Base-by-base conservation (phyloP, 2,888 invertebrate species). In the Isotomurus palustris region DNA sequence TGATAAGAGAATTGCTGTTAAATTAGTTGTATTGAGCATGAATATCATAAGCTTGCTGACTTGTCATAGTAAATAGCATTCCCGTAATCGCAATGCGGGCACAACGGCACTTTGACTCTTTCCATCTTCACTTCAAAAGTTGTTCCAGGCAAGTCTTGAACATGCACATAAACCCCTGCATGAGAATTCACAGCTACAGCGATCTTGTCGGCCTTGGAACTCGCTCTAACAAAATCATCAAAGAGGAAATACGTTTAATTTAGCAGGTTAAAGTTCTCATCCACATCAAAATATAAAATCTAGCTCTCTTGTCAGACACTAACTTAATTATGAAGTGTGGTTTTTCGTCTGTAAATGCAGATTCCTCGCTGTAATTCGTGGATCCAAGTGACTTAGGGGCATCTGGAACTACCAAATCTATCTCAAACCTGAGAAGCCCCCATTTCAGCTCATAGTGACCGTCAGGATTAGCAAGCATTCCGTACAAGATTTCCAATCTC, bases 141-240 rank as follows among this genome's bases (percentile, higher is more conserved):
- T 25, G 24, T 2, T 10, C 17, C 41, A 10, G 53, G 36, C 3
- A 60, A 35, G 3, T 48, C 43, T 29, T 52, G 51, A 1, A 60
- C 44, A 24, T 53, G 36, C 2, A 38, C 25, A 29, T 60, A 60
- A 12, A 49, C 38, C 0, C 60, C 60, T 3, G 53, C n/a, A n/a
- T 56, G 45, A 10, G 52, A 56, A 17, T 43, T 53, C 10, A 56
- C 25, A 6, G 53, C 60, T 12, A 60, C 21, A 19, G 44, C 56
- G 3, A 60, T 17, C 36, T 60, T 60, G 14, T 32, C 43, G 25
- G 53, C 52, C 21, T 60, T 56, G 22, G 28, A 41, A 1, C 53
- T 53, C 14, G 56, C 25, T 32, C 59, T 59, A 28, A 22, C 19
- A 29, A 25, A 41, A 19, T 12, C 12, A 36, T 24, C 35, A 36